These are phyloP conservation scores for Caenorhabditis auriculariae DNA, from an alignment of 2,888 invertebrate species.

Conservation along the genomic window DNA sequence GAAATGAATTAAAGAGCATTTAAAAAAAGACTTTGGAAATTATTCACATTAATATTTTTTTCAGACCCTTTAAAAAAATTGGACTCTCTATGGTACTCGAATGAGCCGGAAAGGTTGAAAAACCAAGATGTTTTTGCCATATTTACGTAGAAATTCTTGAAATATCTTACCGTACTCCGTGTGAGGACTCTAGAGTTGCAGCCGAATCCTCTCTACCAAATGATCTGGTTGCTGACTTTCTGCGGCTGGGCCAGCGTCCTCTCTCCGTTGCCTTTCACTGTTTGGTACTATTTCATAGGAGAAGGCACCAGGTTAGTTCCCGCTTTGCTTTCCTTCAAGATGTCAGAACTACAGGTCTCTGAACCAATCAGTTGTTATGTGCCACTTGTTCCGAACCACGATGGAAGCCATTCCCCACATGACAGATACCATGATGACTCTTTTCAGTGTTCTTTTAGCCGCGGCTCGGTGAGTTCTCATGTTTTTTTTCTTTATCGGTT, in stretches of 20 bases:
- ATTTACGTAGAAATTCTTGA: too few relatives aligned
- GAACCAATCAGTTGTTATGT: constrained; percentile 60
- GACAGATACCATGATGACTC: constrained; percentile 61
- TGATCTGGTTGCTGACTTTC: constrained; percentile 60
- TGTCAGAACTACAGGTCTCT: constrained; percentile 40
- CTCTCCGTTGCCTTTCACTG: constrained; percentile 59
- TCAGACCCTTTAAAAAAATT: too few relatives aligned
- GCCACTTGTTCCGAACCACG: constrained; percentile 59
- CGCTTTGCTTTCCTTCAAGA: neutral
- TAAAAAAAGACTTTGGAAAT: too few relatives aligned
- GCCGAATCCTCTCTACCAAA: constrained; percentile 62
- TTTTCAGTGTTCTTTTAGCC: constrained; percentile 57
- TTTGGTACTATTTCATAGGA: constrained; percentile 61
- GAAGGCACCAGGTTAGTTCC: constrained; percentile 48
- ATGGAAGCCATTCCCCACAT: constrained; percentile 61
- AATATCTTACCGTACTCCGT: too few relatives aligned
- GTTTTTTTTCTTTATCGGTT: neutral
- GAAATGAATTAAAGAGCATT: neutral
- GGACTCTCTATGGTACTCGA: too few relatives aligned
- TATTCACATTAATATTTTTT: too few relatives aligned
- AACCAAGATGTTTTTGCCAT: too few relatives aligned
- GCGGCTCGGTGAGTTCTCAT: constrained; percentile 43
- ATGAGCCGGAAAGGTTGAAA: too few relatives aligned
- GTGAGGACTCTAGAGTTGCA: too few relatives aligned
- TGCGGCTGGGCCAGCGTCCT: constrained; percentile 60